Conservation (phyloP, 2,888 invertebrate genomes). For the Lysandra bellargus region DNA sequence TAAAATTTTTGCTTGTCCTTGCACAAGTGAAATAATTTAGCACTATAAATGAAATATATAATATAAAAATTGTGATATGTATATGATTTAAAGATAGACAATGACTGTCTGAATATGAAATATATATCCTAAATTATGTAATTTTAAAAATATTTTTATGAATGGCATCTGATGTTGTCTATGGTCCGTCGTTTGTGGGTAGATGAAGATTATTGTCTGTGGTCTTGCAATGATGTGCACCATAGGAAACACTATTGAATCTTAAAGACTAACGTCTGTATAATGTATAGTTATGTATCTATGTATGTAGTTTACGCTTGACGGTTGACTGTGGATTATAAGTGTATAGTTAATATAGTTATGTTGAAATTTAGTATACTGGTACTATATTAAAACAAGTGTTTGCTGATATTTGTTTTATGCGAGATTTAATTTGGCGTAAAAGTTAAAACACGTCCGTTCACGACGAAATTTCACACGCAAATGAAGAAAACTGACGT, state of each 20-base stretch:
- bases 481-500: conserved; percentile 17
- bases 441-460: background rate
- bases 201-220: background rate
- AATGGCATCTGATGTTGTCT: conserved; percentile 34
- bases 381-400: background rate
- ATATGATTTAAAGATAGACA: conserved; percentile 29
- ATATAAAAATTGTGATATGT: conserved; percentile 30
- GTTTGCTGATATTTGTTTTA: background rate
- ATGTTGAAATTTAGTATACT: conserved; percentile 16
- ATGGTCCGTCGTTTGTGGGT: conserved; percentile 22
- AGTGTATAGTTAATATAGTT: conserved; percentile 37
- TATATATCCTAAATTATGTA: conserved; percentile 27
- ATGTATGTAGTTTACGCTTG: conserved; percentile 56
- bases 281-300: conserved; percentile 63
- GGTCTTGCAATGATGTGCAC: background rate
- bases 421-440: conserved; percentile 13
- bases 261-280: conserved; percentile 60
- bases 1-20: conserved; percentile 17
- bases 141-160: conserved; percentile 33
- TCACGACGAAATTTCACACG: background rate
- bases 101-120: conserved; percentile 20
- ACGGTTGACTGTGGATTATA: conserved; percentile 43
- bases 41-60: conserved; percentile 25
- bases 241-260: conserved; percentile 38
- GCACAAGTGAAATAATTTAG: background rate